Evolutionary conservation across 2,888 invertebrate species (phyloP).

Genomic region (Bellardia pandia): DNA sequence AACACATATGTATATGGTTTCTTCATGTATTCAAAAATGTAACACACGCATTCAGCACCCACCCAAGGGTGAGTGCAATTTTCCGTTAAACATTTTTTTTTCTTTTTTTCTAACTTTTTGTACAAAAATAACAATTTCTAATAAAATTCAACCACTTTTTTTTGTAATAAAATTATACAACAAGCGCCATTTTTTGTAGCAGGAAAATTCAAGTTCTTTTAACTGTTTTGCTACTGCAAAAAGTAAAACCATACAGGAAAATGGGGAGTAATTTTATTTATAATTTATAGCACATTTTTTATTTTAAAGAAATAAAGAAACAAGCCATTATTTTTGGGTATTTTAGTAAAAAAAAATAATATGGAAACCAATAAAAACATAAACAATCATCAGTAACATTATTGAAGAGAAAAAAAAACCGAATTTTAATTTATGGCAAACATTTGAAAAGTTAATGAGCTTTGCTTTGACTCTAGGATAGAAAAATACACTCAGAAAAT

Average conservation of each 20-base stretch:
- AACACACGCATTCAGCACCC: conserved; percentile 62
- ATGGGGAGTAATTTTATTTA: conserved; percentile 67
- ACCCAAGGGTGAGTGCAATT: conserved; percentile 47
- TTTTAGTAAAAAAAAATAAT: conserved; percentile 39
- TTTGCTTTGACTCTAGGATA: conserved; percentile 75
- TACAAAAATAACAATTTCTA: conserved; percentile 54
- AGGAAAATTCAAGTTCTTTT: conserved; percentile 21
- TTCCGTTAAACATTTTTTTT: conserved; percentile 38
- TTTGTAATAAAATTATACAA: conserved; percentile 28
- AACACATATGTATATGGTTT: conserved; percentile 26
- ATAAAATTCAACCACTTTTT: conserved; percentile 71
- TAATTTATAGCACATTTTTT: conserved; percentile 66
- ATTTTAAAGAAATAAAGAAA: not conserved
- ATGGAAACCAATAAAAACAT: conserved; percentile 49
- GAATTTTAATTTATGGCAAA: conserved; percentile 67
- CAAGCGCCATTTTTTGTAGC: conserved; percentile 65
- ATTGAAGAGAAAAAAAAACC: conserved; percentile 23
- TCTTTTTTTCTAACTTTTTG: not conserved
- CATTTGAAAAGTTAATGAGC: conserved; percentile 80
- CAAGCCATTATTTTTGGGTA: conserved; percentile 51
- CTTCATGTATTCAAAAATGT: not conserved
- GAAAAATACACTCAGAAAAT: conserved; percentile 34
- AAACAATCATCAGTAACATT: conserved; percentile 37
- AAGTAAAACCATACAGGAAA: not conserved
- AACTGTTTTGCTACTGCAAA: conserved; percentile 44